Base-by-base conservation (phyloP, 2,113 vertebrate genomes). In the Vireo altiloquus region DNA sequence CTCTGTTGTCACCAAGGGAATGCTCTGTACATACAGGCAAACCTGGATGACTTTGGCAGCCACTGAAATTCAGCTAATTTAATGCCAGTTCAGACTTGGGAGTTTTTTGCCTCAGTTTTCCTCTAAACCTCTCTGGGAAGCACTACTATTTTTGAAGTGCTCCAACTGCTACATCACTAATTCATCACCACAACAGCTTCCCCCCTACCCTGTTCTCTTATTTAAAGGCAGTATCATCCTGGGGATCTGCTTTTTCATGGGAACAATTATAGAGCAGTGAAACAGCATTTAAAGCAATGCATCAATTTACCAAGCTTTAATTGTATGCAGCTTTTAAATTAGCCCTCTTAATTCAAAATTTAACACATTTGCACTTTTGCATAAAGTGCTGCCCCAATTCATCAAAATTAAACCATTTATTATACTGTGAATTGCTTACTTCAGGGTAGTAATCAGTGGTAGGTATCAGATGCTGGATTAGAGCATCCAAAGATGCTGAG, bases 361-460 rank as follows among this genome's bases (percentile, higher is more conserved):
- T 75, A 94, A 87, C 69, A 83, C 64, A 92, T 91, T 66, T 87
- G 47, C 91, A 91, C 77, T 92, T 92, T 85, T 75, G 87, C 92
- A 93, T 92, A 77, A 90, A 94, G 65, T 11, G 11, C 78, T 65
- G 74, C 72, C 79, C 88, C 57, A 52, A 87, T 95, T 96, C 68
- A 96, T 92, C 86, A 96, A 79, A 93, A 90, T 72, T n/a, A 95
- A 96, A 54, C 49, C 70, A 61, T 91, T 94, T 66, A 79, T 96
- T 91, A 68, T 57, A 63, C 44, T 56, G 63, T 57, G 72, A 94
- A 92, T 82, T 56, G 91, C 97, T 96, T 95, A 99, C 99, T 98
- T 99, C 98, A 1, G 98, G 99, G 95, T 99, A 99, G 97, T 99
- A 99, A 95, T 99, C 98, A 11, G 98, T 97, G 56, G 99, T 99